Conservation (phyloP, 2,888 invertebrate genomes). For the Nemotelus pantherinus region DNA sequence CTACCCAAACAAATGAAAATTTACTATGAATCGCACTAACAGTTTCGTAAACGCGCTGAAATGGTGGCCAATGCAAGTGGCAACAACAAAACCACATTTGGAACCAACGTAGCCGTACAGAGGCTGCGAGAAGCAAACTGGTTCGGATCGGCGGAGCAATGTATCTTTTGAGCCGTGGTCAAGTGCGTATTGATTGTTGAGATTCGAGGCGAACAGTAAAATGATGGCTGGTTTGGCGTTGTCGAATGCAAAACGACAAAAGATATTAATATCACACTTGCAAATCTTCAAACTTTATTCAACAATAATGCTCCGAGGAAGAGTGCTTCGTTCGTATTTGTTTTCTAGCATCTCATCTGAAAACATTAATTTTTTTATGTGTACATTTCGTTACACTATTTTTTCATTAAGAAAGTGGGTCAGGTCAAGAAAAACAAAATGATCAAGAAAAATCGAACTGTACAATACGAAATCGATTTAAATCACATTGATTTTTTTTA, state of each 20-base stretch:
- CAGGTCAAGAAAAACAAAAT: no score
- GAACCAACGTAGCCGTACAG: slow-evolving; percentile 75
- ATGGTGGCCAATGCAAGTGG: slow-evolving; percentile 59
- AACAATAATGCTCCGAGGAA: background rate
- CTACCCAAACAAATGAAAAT: slow-evolving; percentile 41
- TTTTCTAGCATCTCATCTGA: no score
- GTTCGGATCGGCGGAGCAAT: slow-evolving; percentile 77
- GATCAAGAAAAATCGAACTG: no score
- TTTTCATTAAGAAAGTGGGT: no score
- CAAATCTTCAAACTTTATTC: slow-evolving; percentile 1
- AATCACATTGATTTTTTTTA: no score
- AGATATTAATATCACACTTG: slow-evolving; percentile 64
- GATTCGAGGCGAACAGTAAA: slow-evolving; percentile 66
- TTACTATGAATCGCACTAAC: slow-evolving; percentile 62
- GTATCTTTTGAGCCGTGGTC: slow-evolving; percentile 76
- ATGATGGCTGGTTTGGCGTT: slow-evolving; percentile 71
- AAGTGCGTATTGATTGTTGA: slow-evolving; percentile 79
- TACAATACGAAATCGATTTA: no score
- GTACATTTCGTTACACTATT: no score
- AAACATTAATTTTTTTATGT: no score
- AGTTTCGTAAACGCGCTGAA: slow-evolving; percentile 63
- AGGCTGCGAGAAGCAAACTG: slow-evolving; percentile 79
- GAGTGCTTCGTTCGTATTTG: no score
- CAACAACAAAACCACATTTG: slow-evolving; percentile 64
- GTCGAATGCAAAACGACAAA: slow-evolving; percentile 77